A percentile compares a stretch with the other conserved stretches of the same genome.
Conservation (phyloP, 1,140 invertebrate genomes). For the Lasioglossum albipes region DNA sequence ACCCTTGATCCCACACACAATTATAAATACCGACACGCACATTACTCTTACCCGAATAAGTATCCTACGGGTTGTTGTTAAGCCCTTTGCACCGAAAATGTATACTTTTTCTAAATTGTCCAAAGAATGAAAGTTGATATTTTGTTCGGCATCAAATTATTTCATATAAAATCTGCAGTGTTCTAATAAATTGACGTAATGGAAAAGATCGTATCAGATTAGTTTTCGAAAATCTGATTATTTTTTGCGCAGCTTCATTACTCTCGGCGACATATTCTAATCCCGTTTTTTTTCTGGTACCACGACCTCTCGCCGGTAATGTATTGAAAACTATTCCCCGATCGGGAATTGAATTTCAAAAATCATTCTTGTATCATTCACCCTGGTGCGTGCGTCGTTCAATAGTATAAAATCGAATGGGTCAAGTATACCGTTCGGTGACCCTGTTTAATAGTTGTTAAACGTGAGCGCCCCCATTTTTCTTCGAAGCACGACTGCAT, state of each 20-base stretch:
- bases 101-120: too few relatives aligned
- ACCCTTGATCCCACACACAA: too few relatives aligned
- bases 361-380: neutral
- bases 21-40: too few relatives aligned
- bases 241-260: neutral
- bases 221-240: neutral
- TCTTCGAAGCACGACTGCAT: slow-evolving; percentile 38
- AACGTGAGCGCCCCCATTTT: slow-evolving; percentile 45
- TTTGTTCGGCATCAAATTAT: too few relatives aligned
- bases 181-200: too few relatives aligned
- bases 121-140: too few relatives aligned
- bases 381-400: neutral
- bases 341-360: neutral
- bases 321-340: neutral
- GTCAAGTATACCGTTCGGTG: slow-evolving; percentile 48
- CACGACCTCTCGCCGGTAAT: too few relatives aligned
- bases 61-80: too few relatives aligned
- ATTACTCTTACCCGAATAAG: too few relatives aligned
- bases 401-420: slow-evolving; percentile 43
- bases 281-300: neutral
- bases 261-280: neutral
- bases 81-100: too few relatives aligned
- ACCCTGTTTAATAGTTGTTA: slow-evolving; percentile 54
- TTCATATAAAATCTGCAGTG: too few relatives aligned
- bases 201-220: too few relatives aligned